These are phyloP conservation scores for Drosophila sturtevanti DNA, from an alignment of 1,140 invertebrate species.

Conservation along the genomic window DNA sequence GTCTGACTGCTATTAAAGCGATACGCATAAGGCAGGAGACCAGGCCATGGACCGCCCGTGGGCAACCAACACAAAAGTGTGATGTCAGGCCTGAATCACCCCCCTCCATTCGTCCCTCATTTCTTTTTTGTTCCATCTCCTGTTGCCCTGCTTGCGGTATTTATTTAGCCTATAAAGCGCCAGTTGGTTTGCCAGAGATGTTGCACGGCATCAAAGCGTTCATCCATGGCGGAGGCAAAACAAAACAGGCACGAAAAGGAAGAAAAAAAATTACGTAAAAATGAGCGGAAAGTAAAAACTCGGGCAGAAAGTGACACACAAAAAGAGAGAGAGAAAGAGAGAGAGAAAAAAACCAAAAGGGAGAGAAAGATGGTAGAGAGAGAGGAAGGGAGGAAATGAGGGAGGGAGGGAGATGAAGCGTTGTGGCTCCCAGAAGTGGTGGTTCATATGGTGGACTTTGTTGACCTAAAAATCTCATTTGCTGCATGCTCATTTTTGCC, in stretches of 20 bases:
- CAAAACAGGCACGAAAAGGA: constrained; percentile 37
- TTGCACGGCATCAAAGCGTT: constrained; percentile 55
- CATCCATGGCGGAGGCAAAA: constrained; percentile 31
- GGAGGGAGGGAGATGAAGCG: not conserved
- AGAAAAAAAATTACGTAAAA: constrained; percentile 39
- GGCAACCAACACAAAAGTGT: constrained; percentile 72
- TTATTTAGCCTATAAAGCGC: constrained; percentile 80
- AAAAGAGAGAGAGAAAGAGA: constrained; percentile 36
- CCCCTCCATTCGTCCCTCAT: not conserved
- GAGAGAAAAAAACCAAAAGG: not conserved
- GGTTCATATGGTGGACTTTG: constrained; percentile 65
- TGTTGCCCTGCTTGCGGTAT: constrained; percentile 53
- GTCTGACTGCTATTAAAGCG: constrained; percentile 51
- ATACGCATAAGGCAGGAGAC: constrained; percentile 41
- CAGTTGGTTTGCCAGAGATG: constrained; percentile 58
- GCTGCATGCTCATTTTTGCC: constrained; percentile 71
- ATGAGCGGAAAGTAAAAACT: constrained; percentile 47
- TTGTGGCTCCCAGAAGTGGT: constrained; percentile 8
- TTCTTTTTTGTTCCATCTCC: constrained; percentile 5
- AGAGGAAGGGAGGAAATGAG: too few relatives aligned
- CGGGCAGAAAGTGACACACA: constrained; percentile 65
- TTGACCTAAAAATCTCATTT: constrained; percentile 82
- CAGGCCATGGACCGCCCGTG: constrained; percentile 46
- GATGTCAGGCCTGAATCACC: constrained; percentile 59
- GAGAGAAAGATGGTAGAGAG: not conserved